Conservation (phyloP, 92 coral and sea anemone species). For the Phenganax marumi region DNA sequence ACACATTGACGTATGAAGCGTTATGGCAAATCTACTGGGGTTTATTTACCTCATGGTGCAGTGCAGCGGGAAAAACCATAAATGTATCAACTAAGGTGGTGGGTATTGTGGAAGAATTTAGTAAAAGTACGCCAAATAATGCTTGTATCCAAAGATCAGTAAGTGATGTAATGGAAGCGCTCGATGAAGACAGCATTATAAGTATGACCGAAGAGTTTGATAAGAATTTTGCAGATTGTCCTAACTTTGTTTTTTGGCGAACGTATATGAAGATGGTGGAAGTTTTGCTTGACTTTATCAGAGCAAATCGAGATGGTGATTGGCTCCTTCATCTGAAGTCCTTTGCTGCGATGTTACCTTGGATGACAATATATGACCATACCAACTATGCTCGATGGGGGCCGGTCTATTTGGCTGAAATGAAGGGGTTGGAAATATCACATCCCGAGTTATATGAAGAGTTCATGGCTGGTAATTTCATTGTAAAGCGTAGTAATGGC, state of each 20-base stretch:
- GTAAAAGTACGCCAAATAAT: not conserved
- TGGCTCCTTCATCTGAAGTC: not conserved
- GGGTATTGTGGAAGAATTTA: not conserved
- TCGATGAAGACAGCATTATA: not conserved
- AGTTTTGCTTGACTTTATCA: not conserved
- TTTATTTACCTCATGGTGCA: not conserved
- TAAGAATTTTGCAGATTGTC: not conserved
- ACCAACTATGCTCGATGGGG: conserved; percentile 18
- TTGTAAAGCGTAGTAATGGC: not conserved
- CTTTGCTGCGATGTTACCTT: conserved; percentile 16
- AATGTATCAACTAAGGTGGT: not conserved
- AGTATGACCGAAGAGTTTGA: not conserved
- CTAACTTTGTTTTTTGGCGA: conserved; percentile 19
- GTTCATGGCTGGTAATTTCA: not conserved
- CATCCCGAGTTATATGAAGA: not conserved
- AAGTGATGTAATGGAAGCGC: not conserved
- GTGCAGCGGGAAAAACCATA: not conserved
- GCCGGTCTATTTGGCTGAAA: not conserved
- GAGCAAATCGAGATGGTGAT: conserved; percentile 3
- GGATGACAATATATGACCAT: conserved; percentile 8
- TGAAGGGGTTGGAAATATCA: conserved; percentile 6
- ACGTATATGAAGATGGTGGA: conserved; percentile 18
- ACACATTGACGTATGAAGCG: not conserved
- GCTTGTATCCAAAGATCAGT: not conserved
- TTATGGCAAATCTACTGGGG: not conserved